These are phyloP conservation scores for Meriones unguiculatus DNA, from an alignment of 2,113 vertebrate species.

Conservation along the genomic window DNA sequence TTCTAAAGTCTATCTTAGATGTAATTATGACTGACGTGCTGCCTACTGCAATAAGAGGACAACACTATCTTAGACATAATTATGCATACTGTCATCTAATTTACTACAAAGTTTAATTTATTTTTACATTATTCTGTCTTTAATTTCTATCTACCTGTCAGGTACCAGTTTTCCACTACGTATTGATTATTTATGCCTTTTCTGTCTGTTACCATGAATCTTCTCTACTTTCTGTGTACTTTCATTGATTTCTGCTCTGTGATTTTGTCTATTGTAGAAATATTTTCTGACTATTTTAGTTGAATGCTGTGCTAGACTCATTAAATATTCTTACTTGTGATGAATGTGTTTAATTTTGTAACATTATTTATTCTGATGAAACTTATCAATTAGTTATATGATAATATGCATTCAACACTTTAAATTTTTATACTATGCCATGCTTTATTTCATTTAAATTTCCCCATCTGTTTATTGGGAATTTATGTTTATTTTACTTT, in stretches of 20 bases:
- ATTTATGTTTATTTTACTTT: neutral
- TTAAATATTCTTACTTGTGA: conserved; percentile 1
- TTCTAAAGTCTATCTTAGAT: neutral
- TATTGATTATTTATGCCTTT: neutral
- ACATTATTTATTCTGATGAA: neutral
- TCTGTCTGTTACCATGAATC: neutral
- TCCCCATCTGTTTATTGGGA: neutral
- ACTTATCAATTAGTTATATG: neutral
- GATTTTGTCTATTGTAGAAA: neutral
- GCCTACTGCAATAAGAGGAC: too few species aligned
- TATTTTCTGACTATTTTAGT: neutral
- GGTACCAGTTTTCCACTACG: neutral
- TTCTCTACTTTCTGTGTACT: neutral
- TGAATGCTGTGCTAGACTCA: neutral
- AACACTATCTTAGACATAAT: neutral
- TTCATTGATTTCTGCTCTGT: neutral
- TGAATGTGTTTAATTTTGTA: neutral
- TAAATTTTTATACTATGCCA: neutral
- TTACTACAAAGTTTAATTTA: neutral
- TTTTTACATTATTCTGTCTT: neutral
- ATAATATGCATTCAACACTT: neutral
- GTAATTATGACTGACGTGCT: neutral
- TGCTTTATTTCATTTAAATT: conserved; percentile 5
- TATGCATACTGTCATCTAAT: neutral
- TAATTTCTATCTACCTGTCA: neutral